phyloP scores from a whole-genome alignment of 1,140 invertebrate species.

The Dysdera silvatica region DNA sequence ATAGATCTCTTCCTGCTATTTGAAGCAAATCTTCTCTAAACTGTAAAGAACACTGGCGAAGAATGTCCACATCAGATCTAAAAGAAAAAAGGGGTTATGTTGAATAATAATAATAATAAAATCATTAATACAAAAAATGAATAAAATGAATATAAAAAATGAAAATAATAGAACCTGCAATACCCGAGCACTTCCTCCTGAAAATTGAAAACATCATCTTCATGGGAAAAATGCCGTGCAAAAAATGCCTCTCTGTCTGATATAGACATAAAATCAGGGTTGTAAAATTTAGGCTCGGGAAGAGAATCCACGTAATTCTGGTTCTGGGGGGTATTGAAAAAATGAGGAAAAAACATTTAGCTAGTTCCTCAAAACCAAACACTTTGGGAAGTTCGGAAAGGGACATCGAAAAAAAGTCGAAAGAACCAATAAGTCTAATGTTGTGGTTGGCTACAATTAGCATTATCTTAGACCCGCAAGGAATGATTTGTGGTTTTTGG shows the following conservation, averaged over 20 bases:
- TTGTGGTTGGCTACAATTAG: background rate
- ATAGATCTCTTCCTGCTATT: no score
- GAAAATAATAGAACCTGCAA: background rate
- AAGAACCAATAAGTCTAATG: conserved; percentile 1
- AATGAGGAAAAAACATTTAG: conserved; percentile 15
- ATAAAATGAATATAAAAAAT: background rate
- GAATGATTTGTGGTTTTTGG: background rate
- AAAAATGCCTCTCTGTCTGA: conserved; percentile 6
- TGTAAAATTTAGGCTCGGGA: background rate
- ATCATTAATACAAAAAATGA: background rate
- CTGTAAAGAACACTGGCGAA: no score
- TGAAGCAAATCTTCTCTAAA: no score
- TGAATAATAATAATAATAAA: no score
- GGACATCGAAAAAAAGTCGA: background rate
- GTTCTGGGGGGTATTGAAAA: background rate
- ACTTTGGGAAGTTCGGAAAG: background rate
- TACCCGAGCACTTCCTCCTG: background rate
- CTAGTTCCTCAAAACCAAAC: background rate
- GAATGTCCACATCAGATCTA: no score
- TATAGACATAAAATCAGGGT: conserved; percentile 7
- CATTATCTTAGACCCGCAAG: background rate
- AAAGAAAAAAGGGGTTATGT: background rate
- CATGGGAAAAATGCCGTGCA: conserved; percentile 15
- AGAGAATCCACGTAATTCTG: background rate
- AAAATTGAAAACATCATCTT: background rate